Percentiles rank a stretch among this genome's conserved stretches.
These are phyloP conservation scores for Tuberolachnus salignus DNA, from an alignment of 2,888 invertebrate species.

Conservation along the genomic window DNA sequence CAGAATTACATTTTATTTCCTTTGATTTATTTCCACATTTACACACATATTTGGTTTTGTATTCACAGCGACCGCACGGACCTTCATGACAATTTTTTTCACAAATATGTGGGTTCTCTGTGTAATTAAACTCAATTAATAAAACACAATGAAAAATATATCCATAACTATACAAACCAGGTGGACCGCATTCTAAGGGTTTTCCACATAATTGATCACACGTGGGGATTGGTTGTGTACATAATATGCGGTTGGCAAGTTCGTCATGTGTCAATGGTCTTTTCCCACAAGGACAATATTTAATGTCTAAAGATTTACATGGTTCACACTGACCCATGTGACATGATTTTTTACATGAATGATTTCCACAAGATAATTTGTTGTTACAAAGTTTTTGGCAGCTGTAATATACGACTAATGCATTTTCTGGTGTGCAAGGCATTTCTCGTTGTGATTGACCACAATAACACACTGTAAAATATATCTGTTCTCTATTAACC, in stretches of 20 bases:
- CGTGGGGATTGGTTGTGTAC: constrained; percentile 81
- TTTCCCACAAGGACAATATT: constrained; percentile 79
- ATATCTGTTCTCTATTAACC: not conserved
- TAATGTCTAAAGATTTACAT: constrained; percentile 70
- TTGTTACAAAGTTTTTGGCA: constrained; percentile 72
- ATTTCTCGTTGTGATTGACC: constrained; percentile 69
- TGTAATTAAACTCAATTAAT: constrained; percentile 46
- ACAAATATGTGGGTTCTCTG: constrained; percentile 72
- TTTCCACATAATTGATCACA: constrained; percentile 72
- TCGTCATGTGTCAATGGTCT: constrained; percentile 64
- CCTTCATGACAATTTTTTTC: constrained; percentile 73
- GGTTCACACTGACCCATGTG: constrained; percentile 69
- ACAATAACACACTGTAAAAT: constrained; percentile 72
- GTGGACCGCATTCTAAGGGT: constrained; percentile 63
- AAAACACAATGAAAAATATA: not conserved
- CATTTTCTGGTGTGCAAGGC: constrained; percentile 68
- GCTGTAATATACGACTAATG: constrained; percentile 61
- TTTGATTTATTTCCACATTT: constrained; percentile 86
- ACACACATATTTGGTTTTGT: constrained; percentile 77
- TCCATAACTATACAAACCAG: constrained; percentile 60
- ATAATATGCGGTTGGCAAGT: constrained; percentile 69
- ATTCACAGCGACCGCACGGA: constrained; percentile 78
- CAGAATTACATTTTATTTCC: constrained; percentile 77
- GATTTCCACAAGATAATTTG: constrained; percentile 71
- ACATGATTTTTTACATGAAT: constrained; percentile 72